phyloP scores from a whole-genome alignment of 2,113 vertebrate genomes.

The Osmerus mordax region DNA sequence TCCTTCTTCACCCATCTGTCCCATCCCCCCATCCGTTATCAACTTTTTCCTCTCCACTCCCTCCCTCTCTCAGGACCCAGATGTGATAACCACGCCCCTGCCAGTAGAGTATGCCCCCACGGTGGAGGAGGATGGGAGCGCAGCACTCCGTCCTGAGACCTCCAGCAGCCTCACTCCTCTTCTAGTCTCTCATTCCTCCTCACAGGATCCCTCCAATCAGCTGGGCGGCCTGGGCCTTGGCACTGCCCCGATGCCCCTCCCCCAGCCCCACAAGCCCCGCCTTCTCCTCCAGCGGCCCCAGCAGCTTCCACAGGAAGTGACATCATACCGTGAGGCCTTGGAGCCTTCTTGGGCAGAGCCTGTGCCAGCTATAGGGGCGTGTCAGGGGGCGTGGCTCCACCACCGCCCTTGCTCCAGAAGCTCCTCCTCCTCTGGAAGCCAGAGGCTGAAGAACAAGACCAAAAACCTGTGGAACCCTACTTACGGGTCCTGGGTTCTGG shows the following conservation, averaged over 20 bases:
- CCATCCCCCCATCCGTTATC: not conserved
- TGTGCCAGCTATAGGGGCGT: conserved; percentile 42
- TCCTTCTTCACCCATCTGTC: not conserved
- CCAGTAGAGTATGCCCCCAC: conserved; percentile 77
- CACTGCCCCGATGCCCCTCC: conserved; percentile 31
- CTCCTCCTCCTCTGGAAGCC: conserved; percentile 65
- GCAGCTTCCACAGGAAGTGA: conserved; percentile 70
- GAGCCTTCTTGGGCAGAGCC: conserved; percentile 69
- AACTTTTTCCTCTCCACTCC: not conserved
- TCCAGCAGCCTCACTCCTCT: conserved; percentile 74
- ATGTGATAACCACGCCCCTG: conserved; percentile 86
- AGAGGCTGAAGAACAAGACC: conserved; percentile 85
- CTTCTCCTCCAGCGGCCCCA: conserved; percentile 60
- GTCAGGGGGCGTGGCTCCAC: conserved; percentile 47
- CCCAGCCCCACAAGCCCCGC: conserved; percentile 61
- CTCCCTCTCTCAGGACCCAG: conserved; percentile 76
- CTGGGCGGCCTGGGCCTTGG: conserved; percentile 39
- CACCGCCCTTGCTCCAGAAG: conserved; percentile 67
- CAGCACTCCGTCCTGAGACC: conserved; percentile 68
- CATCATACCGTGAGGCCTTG: conserved; percentile 66
- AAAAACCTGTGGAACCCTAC: conserved; percentile 93
- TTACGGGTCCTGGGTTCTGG: conserved; percentile 86
- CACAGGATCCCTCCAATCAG: conserved; percentile 57
- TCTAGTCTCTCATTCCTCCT: conserved; percentile 63
- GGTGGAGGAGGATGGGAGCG: conserved; percentile 77